Evolutionary conservation across 1,140 invertebrate genomes (phyloP).

Genomic region (Drosophila guanche): DNA sequence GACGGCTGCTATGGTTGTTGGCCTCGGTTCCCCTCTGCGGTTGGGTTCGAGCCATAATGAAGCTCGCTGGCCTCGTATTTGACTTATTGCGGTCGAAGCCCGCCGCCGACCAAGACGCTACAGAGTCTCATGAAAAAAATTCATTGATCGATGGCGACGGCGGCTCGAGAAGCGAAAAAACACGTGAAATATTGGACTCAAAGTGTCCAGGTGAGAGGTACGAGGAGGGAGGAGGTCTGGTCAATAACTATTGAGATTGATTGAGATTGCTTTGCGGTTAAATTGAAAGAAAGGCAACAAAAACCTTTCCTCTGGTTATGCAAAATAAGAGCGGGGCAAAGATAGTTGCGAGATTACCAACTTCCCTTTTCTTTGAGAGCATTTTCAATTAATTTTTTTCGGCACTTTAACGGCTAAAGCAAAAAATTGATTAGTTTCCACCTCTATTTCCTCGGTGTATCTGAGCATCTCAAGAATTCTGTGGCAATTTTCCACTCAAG

Average conservation of each 20-base stretch:
- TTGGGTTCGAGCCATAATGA: constrained; percentile 61
- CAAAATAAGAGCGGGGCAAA: constrained; percentile 42
- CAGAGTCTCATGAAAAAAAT: constrained; percentile 22
- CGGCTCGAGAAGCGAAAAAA: constrained; percentile 52
- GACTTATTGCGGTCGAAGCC: constrained; percentile 74
- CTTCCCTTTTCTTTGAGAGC: constrained; percentile 11
- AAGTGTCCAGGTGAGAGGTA: constrained; percentile 12
- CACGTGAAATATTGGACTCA: constrained; percentile 74
- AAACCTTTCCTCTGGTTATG: constrained; percentile 39
- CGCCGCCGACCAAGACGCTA: constrained; percentile 41
- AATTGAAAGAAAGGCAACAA: constrained; percentile 61
- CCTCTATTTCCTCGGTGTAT: constrained; percentile 24
- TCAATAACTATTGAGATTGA: constrained; percentile 74
- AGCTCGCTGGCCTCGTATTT: constrained; percentile 77
- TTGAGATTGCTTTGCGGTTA: constrained; percentile 59
- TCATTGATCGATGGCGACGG: constrained; percentile 64
- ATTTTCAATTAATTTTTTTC: constrained; percentile 44
- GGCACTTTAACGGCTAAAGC: not conserved
- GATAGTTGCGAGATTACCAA: constrained; percentile 18
- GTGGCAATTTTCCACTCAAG: constrained; percentile 70
- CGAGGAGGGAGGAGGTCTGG: constrained; percentile 22
- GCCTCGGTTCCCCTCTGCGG: constrained; percentile 49
- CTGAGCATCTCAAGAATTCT: not conserved
- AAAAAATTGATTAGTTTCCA: constrained; percentile 41
- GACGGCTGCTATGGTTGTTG: constrained; percentile 13